A percentile compares a stretch with the other conserved stretches of the same genome.
Evolutionary conservation across 1,140 invertebrate species (phyloP).

Genomic region (Ceratina australensis): DNA sequence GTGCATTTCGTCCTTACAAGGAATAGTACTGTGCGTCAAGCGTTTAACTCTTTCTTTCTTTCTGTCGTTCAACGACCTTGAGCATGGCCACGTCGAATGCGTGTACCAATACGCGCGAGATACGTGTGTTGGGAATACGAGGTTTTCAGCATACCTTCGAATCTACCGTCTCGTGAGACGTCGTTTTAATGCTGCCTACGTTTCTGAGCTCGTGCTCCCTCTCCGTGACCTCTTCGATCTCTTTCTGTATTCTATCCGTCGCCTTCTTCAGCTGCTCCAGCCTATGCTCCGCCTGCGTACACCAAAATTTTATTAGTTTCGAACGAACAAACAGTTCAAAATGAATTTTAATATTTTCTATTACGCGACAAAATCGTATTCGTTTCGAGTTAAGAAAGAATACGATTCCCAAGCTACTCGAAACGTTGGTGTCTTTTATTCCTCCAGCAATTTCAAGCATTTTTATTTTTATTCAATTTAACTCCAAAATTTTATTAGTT

Average conservation of each 20-base stretch:
- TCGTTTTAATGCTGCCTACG: conserved; percentile 77
- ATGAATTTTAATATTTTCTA: not conserved
- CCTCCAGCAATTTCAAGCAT: no score
- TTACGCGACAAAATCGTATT: no score
- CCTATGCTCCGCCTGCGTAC: conserved; percentile 65
- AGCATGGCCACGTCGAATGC: conserved; percentile 4
- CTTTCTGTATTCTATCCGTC: conserved; percentile 83
- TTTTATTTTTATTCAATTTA: no score
- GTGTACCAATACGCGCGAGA: conserved; percentile 6
- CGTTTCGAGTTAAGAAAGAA: no score
- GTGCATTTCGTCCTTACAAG: conserved; percentile 40
- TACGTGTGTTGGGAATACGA: no score
- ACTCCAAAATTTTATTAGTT: no score
- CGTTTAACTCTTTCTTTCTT: conserved; percentile 42
- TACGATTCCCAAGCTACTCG: no score
- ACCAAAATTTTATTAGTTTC: not conserved
- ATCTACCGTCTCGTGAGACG: conserved; percentile 71
- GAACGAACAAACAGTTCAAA: not conserved
- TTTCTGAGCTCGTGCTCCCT: conserved; percentile 84
- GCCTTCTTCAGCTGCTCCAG: conserved; percentile 71
- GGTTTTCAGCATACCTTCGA: conserved; percentile 65
- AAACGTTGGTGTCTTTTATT: no score
- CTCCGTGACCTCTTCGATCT: conserved; percentile 85
- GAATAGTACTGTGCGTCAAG: conserved; percentile 1
- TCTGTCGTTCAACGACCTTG: conserved; percentile 48